Evolutionary conservation across 2,888 invertebrate species (phyloP).

Genomic region (Drosophila ezoana): DNA sequence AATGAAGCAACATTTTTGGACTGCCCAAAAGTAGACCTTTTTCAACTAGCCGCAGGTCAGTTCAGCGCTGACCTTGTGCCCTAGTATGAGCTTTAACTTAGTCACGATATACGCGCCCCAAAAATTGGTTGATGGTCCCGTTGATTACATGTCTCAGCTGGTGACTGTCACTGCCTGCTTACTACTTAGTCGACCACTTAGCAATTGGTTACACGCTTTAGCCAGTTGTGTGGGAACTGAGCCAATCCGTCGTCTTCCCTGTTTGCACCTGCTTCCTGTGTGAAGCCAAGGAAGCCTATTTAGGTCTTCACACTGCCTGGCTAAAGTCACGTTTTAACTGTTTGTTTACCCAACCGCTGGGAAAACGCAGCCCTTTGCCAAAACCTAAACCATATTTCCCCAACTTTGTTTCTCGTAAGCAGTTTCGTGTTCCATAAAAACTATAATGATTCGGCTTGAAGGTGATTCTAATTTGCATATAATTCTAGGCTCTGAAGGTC

Average conservation of each 20-base stretch:
- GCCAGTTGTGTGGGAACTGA: conserved; percentile 12
- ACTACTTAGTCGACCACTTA: conserved; percentile 28
- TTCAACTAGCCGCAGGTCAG: conserved; percentile 41
- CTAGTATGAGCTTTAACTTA: conserved; percentile 8
- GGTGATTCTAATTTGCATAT: neutral
- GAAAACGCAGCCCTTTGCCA: conserved; percentile 7
- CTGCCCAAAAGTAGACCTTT: conserved; percentile 7
- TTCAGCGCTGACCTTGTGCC: conserved; percentile 50
- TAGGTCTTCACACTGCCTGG: neutral
- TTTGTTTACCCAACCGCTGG: conserved; percentile 38
- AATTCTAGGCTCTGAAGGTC: no score
- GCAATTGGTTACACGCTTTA: conserved; percentile 40
- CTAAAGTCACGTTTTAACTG: conserved; percentile 45
- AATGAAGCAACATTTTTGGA: neutral
- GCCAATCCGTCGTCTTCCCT: neutral
- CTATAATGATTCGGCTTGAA: neutral
- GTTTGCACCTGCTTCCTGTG: conserved; percentile 20
- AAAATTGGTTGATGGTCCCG: conserved; percentile 42
- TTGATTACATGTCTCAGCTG: conserved; percentile 53
- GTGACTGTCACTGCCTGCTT: conserved; percentile 22
- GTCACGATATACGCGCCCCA: conserved; percentile 27
- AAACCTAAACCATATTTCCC: neutral
- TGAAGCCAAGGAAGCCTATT: conserved; percentile 12
- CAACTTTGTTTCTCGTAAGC: neutral
- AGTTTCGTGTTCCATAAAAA: no score